These are phyloP conservation scores for Chouioia cunea DNA, from an alignment of 2,888 invertebrate species.

Conservation along the genomic window DNA sequence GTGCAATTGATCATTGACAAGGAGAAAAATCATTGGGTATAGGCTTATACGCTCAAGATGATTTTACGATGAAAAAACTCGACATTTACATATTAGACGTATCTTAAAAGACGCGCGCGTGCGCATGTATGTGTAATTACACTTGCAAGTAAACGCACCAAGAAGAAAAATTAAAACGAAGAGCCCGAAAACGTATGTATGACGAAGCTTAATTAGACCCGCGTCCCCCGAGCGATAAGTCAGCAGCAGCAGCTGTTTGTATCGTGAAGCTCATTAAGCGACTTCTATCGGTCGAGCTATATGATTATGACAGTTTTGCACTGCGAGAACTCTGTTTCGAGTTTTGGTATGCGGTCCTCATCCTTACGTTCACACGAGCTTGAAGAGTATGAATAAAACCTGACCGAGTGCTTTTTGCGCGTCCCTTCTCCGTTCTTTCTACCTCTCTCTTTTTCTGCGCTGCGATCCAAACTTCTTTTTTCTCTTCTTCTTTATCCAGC, in stretches of 20 bases:
- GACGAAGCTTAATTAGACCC: conserved; percentile 20
- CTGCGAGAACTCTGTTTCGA: conserved; percentile 16
- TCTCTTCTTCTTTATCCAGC: conserved; percentile 35
- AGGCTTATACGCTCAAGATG: conserved; percentile 5
- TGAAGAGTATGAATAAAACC: conserved; percentile 40
- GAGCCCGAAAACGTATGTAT: conserved; percentile 8
- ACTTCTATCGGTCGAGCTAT: too few relatives aligned
- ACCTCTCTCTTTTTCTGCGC: conserved; percentile 32
- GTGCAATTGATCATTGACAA: conserved; percentile 42
- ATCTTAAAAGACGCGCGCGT: conserved; percentile 20
- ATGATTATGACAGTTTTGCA: too few relatives aligned
- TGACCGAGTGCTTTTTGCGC: conserved; percentile 45
- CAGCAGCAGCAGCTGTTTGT: too few relatives aligned
- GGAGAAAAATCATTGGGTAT: conserved; percentile 22
- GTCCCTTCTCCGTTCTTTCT: conserved; percentile 21
- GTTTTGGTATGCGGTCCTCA: conserved; percentile 64
- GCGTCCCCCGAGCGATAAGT: too few relatives aligned
- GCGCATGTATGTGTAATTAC: conserved; percentile 32
- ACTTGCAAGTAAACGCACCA: too few relatives aligned
- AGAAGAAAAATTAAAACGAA: too few relatives aligned
- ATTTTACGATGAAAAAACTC: conserved; percentile 47
- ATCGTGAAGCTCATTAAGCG: too few relatives aligned
- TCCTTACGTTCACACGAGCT: too few relatives aligned
- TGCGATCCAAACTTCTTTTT: conserved; percentile 9
- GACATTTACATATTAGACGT: conserved; percentile 44